Base-by-base conservation (phyloP, 2,113 vertebrate species). In the Kobus ellipsiprymnus region DNA sequence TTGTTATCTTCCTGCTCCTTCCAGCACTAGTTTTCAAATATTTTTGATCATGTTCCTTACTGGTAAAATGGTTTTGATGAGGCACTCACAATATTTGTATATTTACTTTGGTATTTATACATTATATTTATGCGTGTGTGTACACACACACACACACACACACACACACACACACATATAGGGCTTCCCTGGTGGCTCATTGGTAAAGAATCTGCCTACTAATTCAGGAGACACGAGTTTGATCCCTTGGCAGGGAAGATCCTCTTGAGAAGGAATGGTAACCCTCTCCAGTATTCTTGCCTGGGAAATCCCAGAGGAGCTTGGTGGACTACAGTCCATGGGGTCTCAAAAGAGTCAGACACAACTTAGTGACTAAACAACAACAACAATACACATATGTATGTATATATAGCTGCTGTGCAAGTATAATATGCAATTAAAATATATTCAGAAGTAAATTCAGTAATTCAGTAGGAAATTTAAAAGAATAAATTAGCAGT, bases 31-130 rank as follows among this genome's bases (percentile, higher is more conserved):
- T 74, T 96, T 96, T 87, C 36, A 88, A 80, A 55, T 95, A 71
- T 59, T 90, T 95, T 71, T 83, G 59, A 88, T 87, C 25, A 48
- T 85, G 25, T 6, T 11, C 27, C 36, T 90, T 55, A 48, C 52
- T 19, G 48, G n/a, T 93, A 60, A 87, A 95, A 50, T 91, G 44
- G 74, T 74, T 93, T 91, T 87, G 46, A 62, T 90, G 27, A 40
- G 17, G 36, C 21, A 13, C 40, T 62, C 33, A 48, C 54, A 82
- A 77, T 44, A 74, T 60, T 85, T 92, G 21, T 57, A 13, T 30
- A 64, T 89, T 60, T 84, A 44, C 21, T 57, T 52, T 52, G 36
- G 7, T 82, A 78, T 86, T 64, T 94, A 29, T 62, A 90, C 92
- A 85, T 94, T 55, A 11, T 80, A 71, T 11, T 11, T 71, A 36